These are phyloP conservation scores for Malurus leucopterus DNA, from an alignment of 2,797 vertebrate genomes.

Conservation along the genomic window DNA sequence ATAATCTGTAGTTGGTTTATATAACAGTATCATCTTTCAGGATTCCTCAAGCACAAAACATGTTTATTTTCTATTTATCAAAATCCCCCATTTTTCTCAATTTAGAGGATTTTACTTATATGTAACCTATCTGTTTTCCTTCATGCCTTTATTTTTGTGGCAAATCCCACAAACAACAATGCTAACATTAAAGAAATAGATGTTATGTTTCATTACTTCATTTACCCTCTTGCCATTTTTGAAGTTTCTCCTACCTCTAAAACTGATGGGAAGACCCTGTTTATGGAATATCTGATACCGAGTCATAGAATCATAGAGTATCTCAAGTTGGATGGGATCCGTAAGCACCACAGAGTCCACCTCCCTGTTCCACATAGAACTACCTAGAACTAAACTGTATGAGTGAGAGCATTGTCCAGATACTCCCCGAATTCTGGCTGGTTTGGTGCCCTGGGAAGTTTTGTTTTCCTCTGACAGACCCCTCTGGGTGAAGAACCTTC, in stretches of 20 bases:
- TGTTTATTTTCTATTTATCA: not conserved
- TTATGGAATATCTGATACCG: not conserved
- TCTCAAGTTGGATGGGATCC: not conserved
- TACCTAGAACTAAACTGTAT: not conserved
- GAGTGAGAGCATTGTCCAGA: not conserved
- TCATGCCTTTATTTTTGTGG: not conserved
- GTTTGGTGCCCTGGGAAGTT: not conserved
- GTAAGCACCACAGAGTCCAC: not conserved
- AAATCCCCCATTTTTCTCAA: fast-evolving
- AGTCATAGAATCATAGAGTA: not conserved
- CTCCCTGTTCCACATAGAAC: not conserved
- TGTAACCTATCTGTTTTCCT: not conserved
- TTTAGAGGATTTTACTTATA: not conserved
- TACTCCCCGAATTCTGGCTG: not conserved
- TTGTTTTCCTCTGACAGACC: not conserved
- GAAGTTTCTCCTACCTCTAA: not conserved
- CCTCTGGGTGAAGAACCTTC: not conserved
- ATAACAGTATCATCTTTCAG: not conserved
- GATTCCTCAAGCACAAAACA: not conserved
- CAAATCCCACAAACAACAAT: not conserved
- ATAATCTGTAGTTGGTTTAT: not conserved
- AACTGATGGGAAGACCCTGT: not conserved
- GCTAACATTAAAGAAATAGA: not conserved
- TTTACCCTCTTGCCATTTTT: not conserved
- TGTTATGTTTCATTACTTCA: not conserved